Conservation (phyloP, 2,113 vertebrate species). For the Porphyrio hochstetteri region DNA sequence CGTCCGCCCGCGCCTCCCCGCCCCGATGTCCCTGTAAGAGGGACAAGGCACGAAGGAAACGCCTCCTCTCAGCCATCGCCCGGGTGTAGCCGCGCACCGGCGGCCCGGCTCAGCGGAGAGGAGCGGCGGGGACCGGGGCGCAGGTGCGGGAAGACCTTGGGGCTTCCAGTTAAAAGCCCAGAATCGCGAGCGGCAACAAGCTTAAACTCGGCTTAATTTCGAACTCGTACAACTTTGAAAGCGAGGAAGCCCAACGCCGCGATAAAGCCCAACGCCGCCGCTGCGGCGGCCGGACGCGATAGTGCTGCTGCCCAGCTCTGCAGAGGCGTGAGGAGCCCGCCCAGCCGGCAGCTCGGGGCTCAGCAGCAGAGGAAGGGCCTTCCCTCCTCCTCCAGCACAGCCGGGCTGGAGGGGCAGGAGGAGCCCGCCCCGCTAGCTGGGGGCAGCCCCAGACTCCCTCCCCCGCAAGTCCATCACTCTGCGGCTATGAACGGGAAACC, state of each 20-base stretch:
- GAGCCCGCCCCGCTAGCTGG: no score
- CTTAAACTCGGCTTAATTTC: background rate
- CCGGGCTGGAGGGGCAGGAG: background rate
- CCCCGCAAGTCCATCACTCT: background rate
- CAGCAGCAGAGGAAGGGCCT: no score
- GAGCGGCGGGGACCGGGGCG: no score
- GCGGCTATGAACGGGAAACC: no score
- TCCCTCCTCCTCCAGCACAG: background rate
- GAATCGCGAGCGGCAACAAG: background rate
- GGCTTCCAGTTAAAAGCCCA: no score
- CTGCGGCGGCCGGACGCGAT: rapidly evolving
- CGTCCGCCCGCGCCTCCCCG: no score
- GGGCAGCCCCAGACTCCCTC: background rate
- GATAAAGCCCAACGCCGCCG: background rate
- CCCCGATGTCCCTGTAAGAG: no score
- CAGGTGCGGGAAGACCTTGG: background rate
- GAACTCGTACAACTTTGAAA: background rate
- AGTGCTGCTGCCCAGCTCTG: rapidly evolving
- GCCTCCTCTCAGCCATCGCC: background rate
- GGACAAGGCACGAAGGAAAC: background rate
- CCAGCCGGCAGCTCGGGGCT: no score
- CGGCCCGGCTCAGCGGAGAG: background rate
- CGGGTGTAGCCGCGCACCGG: background rate
- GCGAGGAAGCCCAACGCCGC: background rate
- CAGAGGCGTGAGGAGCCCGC: background rate